These are phyloP conservation scores for Lamellibrachia satsuma DNA, from an alignment of 2,888 invertebrate genomes.

Conservation along the genomic window DNA sequence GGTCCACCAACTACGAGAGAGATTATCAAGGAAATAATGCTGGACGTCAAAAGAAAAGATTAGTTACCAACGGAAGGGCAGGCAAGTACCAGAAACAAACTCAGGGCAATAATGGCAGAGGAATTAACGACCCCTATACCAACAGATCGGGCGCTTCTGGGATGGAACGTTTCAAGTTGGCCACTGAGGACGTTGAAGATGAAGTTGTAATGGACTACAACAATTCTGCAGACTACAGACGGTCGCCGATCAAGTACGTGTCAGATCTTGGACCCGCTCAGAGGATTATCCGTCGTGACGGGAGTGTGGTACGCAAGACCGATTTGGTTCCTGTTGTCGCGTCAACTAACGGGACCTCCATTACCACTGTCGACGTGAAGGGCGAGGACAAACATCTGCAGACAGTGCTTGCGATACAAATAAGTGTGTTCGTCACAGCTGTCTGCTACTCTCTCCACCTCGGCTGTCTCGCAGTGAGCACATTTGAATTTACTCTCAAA, in stretches of 20 bases:
- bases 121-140: too few relatives aligned
- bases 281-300: not conserved
- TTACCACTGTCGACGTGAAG: not conserved
- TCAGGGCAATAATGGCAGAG: too few relatives aligned
- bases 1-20: not conserved
- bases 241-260: not conserved
- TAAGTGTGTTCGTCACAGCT: not conserved
- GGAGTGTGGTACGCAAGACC: not conserved
- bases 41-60: not conserved
- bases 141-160: too few relatives aligned
- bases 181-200: not conserved
- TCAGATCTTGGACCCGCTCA: not conserved
- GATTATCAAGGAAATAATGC: not conserved
- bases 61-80: not conserved
- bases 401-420: not conserved
- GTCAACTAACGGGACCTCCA: not conserved
- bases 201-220: not conserved
- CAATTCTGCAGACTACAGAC: not conserved
- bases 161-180: not conserved
- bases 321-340: not conserved
- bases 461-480: not conserved
- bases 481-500: not conserved
- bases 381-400: not conserved
- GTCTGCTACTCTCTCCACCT: conserved; percentile 17
- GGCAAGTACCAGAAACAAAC: not conserved